Base-by-base conservation (phyloP, 2,888 invertebrate genomes). In the Euzophera pinguis region DNA sequence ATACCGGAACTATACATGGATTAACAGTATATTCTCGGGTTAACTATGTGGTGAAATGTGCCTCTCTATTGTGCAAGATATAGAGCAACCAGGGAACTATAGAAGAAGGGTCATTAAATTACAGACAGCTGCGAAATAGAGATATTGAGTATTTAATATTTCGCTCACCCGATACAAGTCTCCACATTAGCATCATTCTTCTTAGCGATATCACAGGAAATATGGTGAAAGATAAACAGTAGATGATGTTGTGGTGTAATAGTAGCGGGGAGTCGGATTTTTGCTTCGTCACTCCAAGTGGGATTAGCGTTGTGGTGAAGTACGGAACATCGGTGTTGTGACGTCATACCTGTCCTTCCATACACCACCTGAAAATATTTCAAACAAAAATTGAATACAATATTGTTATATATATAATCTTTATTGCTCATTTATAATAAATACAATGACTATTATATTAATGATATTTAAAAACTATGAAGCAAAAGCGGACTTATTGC, bases 181-280 rank as follows among this genome's bases (percentile, higher is more conserved):
- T 96, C 96, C 12, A 95, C 92, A 54, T 93, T 93, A 32, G 93
- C 92, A 61, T 95, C 95, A 51, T 94, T 93, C 72, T 95, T 95
- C 80, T 95, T 95, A 49, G 95, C 92, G 60, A 95, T 92, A 84
- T 97, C 96, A 76, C 99, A 98, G 56, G 98, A 97, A 57, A 99
- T 96, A 80, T 99, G 99, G 73, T 96, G 95, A 87, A 99, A 99
- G 3, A 97, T 96, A 87, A 99, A 99, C 50, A 99, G 91, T 53
- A 99, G 84, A 78, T 99, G 99, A 81, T 99, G 99, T 50, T 94
- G 93, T 0, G 94, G 84, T 39, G 96, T 94, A 49, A 99, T 88
- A 58, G 96, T 95, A 13, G 96, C 92, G 0, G 99, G 99, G 34
- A 99, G 90, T 17, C 95, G 93, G 54, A 99, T 91, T 90, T 99